Evolutionary conservation across 2,888 invertebrate genomes (phyloP).

Genomic region (Pseudococcus longispinus): DNA sequence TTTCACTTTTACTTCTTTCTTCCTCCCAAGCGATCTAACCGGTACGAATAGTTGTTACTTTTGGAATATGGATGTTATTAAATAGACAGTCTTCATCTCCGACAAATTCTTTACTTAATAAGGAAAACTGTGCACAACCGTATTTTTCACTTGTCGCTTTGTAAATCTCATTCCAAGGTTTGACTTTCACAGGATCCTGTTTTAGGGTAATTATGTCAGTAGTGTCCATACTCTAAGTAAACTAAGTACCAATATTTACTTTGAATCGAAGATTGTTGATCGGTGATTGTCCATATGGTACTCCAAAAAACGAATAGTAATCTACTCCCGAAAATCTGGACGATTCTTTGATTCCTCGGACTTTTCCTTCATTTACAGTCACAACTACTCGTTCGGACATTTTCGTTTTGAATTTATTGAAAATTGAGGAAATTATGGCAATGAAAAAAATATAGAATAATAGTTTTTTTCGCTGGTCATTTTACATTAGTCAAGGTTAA

Average conservation of each 20-base stretch:
- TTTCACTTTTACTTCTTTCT: no score
- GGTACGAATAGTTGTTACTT: no score
- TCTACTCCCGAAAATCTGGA: neutral
- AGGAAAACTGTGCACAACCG: neutral
- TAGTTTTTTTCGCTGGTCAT: no score
- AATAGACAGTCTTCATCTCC: neutral
- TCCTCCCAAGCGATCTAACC: no score
- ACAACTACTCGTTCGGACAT: neutral
- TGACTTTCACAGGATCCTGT: neutral
- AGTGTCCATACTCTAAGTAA: no score
- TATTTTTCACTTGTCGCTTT: neutral
- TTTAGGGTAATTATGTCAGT: no score
- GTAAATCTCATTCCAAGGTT: neutral
- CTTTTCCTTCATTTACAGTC: neutral
- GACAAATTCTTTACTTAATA: neutral
- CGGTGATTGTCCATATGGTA: neutral
- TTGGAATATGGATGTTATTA: neutral
- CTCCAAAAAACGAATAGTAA: neutral
- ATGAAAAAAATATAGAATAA: no score
- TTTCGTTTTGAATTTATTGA: neutral
- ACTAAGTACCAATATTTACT: neutral
- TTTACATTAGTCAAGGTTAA: no score
- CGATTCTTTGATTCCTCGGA: neutral
- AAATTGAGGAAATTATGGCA: no score
- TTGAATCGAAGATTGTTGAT: neutral